Percentiles rank a stretch among this genome's conserved stretches.
phyloP scores from a whole-genome alignment of 1,140 invertebrate species.

The Lepidurus couesii region DNA sequence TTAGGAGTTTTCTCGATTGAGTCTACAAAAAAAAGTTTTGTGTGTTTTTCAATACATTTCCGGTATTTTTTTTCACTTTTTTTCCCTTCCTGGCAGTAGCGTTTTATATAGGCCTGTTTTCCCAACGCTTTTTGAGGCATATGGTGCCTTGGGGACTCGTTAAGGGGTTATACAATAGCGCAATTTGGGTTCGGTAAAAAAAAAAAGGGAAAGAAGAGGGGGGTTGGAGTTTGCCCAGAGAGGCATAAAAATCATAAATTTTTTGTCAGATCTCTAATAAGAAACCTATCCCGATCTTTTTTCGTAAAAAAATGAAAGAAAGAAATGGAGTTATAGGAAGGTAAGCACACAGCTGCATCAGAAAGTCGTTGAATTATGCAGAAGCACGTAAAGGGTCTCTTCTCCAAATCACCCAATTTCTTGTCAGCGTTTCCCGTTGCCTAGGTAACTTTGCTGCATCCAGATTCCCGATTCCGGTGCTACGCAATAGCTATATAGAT shows the following conservation, averaged over 20 bases:
- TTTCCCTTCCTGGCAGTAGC: too few relatives aligned
- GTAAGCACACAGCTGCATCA: constrained; percentile 11
- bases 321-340: not conserved
- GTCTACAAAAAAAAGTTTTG: too few relatives aligned
- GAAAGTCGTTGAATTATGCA: constrained; percentile 22
- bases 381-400: constrained; percentile 5
- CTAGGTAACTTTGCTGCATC: constrained; percentile 13
- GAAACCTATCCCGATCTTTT: not conserved
- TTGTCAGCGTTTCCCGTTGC: constrained; percentile 10
- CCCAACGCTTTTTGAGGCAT: too few relatives aligned
- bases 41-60: too few relatives aligned
- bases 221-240: not conserved
- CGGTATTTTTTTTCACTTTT: too few relatives aligned
- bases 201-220: not conserved
- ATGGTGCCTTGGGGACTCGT: too few relatives aligned
- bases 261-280: not conserved
- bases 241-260: not conserved
- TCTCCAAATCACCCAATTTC: constrained; percentile 19
- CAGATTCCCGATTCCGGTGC: not conserved
- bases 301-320: not conserved
- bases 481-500: too few relatives aligned
- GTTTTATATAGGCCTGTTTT: too few relatives aligned
- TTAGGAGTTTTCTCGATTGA: too few relatives aligned
- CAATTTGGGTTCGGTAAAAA: not conserved
- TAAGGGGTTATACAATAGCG: too few relatives aligned